These are phyloP conservation scores for Drosophila neonasuta DNA, from an alignment of 2,888 invertebrate species.

Conservation along the genomic window DNA sequence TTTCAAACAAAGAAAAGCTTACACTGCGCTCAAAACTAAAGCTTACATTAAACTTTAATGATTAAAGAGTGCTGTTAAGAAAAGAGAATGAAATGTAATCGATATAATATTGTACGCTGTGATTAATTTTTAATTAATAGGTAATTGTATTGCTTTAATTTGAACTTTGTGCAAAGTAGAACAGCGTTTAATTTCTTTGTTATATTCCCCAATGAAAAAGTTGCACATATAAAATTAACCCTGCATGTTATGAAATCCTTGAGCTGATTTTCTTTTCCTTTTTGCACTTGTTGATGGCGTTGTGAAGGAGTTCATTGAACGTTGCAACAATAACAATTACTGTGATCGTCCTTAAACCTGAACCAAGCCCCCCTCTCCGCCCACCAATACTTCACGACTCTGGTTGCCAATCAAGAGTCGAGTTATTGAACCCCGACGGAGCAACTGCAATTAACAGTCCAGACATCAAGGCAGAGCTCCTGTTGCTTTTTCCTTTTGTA, in stretches of 20 bases:
- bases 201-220: slow-evolving; percentile 4
- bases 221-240: slow-evolving; percentile 22
- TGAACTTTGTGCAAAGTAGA: background rate
- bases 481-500: slow-evolving; percentile 51
- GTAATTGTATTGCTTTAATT: background rate
- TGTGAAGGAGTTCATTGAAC: slow-evolving; percentile 56
- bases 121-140: background rate
- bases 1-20: background rate
- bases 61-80: background rate
- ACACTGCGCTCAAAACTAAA: background rate
- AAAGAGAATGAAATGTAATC: background rate
- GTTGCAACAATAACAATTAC: slow-evolving; percentile 47
- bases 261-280: slow-evolving; percentile 10
- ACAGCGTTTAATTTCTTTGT: background rate
- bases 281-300: slow-evolving; percentile 51
- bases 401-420: slow-evolving; percentile 68
- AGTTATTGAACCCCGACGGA: slow-evolving; percentile 66
- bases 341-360: slow-evolving; percentile 53
- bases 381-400: slow-evolving; percentile 3
- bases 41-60: background rate
- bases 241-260: slow-evolving; percentile 34
- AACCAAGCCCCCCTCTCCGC: slow-evolving; percentile 1
- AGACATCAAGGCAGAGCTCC: slow-evolving; percentile 53
- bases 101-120: background rate
- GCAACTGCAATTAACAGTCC: slow-evolving; percentile 57